These are phyloP conservation scores for Macrobrachium nipponense DNA, from an alignment of 1,140 invertebrate genomes.

Conservation along the genomic window DNA sequence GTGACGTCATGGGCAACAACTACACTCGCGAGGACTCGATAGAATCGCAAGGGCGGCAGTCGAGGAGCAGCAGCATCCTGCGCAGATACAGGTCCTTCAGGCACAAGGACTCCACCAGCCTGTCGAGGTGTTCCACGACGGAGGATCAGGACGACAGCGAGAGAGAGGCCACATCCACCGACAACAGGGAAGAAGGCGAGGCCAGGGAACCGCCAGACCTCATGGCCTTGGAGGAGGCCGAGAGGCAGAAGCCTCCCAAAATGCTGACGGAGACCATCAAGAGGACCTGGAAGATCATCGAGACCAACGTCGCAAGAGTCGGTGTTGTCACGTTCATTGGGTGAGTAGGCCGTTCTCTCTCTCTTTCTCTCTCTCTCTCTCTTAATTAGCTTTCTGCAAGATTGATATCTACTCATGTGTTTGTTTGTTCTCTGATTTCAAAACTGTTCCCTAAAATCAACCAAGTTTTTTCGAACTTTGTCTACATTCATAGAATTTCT, in stretches of 20 bases:
- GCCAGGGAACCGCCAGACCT: neutral
- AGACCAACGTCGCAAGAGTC: constrained; percentile 37
- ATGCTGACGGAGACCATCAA: constrained; percentile 66
- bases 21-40: constrained; percentile 39
- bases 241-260: neutral
- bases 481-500: too few relatives aligned
- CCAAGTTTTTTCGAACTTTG: too few relatives aligned
- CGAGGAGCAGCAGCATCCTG: constrained; percentile 41
- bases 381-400: too few relatives aligned
- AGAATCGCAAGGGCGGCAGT: constrained; percentile 15
- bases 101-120: neutral
- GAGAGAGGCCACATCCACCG: neutral
- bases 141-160: constrained; percentile 5
- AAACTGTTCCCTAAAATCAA: too few relatives aligned
- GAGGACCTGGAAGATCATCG: constrained; percentile 53
- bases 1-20: constrained; percentile 26
- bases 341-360: constrained; percentile 14
- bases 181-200: neutral
- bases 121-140: neutral
- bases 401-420: too few relatives aligned
- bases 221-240: neutral
- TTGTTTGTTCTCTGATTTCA: too few relatives aligned
- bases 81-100: constrained; percentile 35
- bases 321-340: constrained; percentile 51
- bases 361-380: too few relatives aligned